A percentile compares a stretch with the other conserved stretches of the same genome.
These are phyloP conservation scores for Vannuccia rotundouncinata DNA, from an alignment of 2,888 invertebrate genomes.

Conservation along the genomic window DNA sequence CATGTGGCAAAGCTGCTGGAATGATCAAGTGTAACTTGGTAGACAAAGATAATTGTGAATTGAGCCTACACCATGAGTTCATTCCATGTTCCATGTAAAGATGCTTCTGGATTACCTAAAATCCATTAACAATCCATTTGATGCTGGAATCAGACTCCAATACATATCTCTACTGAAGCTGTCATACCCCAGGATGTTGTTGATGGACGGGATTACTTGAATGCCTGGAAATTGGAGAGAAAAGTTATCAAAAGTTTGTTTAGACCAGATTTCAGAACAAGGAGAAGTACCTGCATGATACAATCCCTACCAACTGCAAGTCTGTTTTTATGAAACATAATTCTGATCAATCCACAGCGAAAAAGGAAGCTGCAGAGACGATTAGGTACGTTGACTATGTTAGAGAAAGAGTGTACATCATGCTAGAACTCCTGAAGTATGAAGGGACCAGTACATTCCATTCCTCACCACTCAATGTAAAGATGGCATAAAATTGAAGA, in stretches of 20 bases:
- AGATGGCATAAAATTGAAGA: not conserved
- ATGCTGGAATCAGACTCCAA: not conserved
- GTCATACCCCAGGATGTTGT: not conserved
- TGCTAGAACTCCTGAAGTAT: not conserved
- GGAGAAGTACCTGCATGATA: not conserved
- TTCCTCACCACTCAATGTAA: not conserved
- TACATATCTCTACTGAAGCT: not conserved
- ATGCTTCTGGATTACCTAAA: not conserved
- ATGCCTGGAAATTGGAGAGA: not conserved
- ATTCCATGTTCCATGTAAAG: not conserved
- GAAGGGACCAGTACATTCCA: not conserved
- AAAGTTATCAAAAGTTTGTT: not conserved
- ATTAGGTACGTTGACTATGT: not conserved
- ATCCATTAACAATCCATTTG: not conserved
- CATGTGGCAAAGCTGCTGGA: not conserved
- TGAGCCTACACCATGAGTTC: not conserved
- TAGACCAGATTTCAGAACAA: not conserved
- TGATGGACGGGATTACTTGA: not conserved
- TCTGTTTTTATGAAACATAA: not conserved
- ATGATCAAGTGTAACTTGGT: not conserved
- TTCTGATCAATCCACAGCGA: not conserved
- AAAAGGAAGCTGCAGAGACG: not conserved
- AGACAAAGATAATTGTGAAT: not conserved
- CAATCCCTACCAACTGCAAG: not conserved
- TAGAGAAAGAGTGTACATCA: not conserved